phyloP scores from a whole-genome alignment of 2,113 vertebrate genomes.

The Trematocara zebra region DNA sequence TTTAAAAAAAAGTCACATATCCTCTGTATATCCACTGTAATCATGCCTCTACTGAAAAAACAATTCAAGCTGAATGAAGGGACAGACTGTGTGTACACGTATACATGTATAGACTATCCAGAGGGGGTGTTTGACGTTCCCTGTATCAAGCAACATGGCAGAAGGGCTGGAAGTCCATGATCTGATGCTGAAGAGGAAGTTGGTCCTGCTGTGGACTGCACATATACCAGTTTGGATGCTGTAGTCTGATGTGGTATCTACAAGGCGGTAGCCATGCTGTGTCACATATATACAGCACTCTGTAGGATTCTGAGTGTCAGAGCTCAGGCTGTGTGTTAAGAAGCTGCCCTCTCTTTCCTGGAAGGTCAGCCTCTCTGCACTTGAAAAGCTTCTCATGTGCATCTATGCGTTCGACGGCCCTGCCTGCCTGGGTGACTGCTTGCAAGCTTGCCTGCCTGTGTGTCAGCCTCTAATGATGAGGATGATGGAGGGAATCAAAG shows the following conservation, averaged over 20 bases:
- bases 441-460: slow-evolving; percentile 32
- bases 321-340: slow-evolving; percentile 61
- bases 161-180: slow-evolving; percentile 3
- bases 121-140: slow-evolving; percentile 27
- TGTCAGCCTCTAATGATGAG: slow-evolving; percentile 75
- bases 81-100: neutral
- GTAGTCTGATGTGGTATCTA: slow-evolving; percentile 45
- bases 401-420: slow-evolving; percentile 47
- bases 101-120: neutral
- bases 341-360: slow-evolving; percentile 58
- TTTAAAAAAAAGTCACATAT: neutral
- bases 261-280: slow-evolving; percentile 48
- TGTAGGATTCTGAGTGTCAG: slow-evolving; percentile 57
- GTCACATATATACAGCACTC: slow-evolving; percentile 50
- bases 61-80: slow-evolving; percentile 6
- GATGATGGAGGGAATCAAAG: slow-evolving; percentile 76
- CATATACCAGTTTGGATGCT: slow-evolving; percentile 39
- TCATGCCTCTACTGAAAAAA: neutral
- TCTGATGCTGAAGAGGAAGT: slow-evolving; percentile 34
- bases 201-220: slow-evolving; percentile 33
- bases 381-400: slow-evolving; percentile 65
- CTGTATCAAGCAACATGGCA: slow-evolving; percentile 25
- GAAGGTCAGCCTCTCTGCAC: slow-evolving; percentile 66
- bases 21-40: neutral
- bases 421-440: slow-evolving; percentile 51